Evolutionary conservation across 1,140 invertebrate species (phyloP).

Genomic region (Triops longicaudatus): DNA sequence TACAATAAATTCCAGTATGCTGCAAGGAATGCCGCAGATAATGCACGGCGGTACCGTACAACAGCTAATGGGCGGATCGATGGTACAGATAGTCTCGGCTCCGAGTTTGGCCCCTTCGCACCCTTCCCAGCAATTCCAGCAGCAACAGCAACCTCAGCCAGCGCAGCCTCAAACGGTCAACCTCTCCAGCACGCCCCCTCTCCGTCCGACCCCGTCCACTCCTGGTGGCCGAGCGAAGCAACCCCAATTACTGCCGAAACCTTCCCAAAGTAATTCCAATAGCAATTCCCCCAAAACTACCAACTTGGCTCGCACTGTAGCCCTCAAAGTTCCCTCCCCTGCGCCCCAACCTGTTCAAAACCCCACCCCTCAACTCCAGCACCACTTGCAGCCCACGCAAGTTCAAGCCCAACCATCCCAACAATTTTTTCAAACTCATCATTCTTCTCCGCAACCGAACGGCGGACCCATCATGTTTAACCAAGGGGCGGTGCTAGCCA

Average conservation of each 20-base stretch:
- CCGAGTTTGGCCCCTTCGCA: conserved; percentile 16
- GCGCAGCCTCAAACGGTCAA: not conserved
- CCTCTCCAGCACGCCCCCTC: not conserved
- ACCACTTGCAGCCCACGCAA: conserved; percentile 28
- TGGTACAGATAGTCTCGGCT: conserved; percentile 23
- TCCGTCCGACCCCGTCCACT: not conserved
- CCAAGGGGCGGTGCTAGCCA: not conserved
- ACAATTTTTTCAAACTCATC: conserved; percentile 35
- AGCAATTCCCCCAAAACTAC: conserved; percentile 20
- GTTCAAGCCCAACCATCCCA: conserved; percentile 21
- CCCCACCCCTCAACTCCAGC: conserved; percentile 30
- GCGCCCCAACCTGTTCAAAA: conserved; percentile 17
- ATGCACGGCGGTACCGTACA: conserved; percentile 28
- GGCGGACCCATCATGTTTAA: conserved; percentile 17
- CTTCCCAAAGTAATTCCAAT: not conserved
- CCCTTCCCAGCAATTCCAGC: conserved; percentile 30
- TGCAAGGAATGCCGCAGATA: not conserved
- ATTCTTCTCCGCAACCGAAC: conserved; percentile 36
- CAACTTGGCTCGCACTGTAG: conserved; percentile 28
- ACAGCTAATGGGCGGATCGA: conserved; percentile 28
- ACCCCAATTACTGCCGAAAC: not conserved
- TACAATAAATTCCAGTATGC: conserved; percentile 12
- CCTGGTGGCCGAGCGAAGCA: not conserved
- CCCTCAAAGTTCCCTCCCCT: conserved; percentile 28
- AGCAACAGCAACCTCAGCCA: conserved; percentile 27